phyloP scores from a whole-genome alignment of 2,113 vertebrate species.

The Montifringilla adamsi region DNA sequence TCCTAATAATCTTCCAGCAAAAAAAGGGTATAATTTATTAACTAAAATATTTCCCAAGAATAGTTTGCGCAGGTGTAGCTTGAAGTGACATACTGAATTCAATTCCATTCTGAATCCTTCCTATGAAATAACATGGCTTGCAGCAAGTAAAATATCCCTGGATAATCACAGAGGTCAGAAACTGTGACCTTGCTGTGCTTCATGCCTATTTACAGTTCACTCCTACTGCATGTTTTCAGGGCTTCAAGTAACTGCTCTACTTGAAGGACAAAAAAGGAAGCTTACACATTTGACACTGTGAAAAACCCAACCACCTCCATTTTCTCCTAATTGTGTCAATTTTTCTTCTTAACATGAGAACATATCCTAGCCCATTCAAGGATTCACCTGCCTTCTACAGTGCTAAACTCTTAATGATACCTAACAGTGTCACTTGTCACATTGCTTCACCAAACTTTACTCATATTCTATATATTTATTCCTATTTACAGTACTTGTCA shows the following conservation, averaged over 20 bases:
- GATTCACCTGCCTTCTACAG: neutral
- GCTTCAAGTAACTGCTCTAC: constrained; percentile 7
- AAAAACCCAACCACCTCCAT: neutral
- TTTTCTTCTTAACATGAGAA: constrained; percentile 37
- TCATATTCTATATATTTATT: constrained; percentile 40
- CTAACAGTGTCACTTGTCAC: neutral
- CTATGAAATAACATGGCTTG: constrained; percentile 8
- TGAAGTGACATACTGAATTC: constrained; percentile 27
- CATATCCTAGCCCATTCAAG: constrained; percentile 12
- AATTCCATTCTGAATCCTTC: neutral
- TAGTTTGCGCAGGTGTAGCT: neutral
- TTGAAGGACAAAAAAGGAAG: neutral
- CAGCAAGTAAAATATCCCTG: neutral
- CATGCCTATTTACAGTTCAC: constrained; percentile 2
- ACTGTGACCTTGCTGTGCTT: neutral
- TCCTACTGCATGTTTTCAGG: constrained; percentile 5
- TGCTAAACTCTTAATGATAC: constrained; percentile 9
- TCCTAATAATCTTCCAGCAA: neutral
- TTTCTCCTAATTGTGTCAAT: neutral
- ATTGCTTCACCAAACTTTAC: neutral
- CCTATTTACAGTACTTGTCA: constrained; percentile 37
- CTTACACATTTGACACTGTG: neutral
- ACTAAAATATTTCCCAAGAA: neutral
- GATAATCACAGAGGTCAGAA: constrained; percentile 36
- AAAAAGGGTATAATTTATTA: neutral